Percentiles rank a stretch among this genome's conserved stretches.
Evolutionary conservation across 2,797 vertebrate genomes (phyloP).

Genomic region (Enteromius radiatus): DNA sequence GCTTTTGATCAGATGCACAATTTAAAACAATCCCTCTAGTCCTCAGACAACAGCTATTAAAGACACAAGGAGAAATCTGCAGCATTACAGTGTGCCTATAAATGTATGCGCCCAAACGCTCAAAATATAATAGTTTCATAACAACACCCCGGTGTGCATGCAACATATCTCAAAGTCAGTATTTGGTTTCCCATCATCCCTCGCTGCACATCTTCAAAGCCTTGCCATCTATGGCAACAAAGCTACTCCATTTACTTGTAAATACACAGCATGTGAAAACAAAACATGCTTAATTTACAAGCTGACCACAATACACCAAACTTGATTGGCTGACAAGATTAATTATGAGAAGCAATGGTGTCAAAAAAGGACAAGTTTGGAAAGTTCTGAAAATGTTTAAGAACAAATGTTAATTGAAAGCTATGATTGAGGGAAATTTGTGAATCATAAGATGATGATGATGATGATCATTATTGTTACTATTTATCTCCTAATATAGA

Average conservation of each 20-base stretch:
- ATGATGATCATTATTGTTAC: neutral
- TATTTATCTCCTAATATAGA: neutral
- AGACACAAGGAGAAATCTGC: neutral
- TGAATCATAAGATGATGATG: neutral
- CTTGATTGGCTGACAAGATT: neutral
- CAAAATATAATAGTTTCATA: conserved; percentile 2
- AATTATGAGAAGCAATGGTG: neutral
- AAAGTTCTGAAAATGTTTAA: too few relatives aligned
- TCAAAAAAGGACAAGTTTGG: too few relatives aligned
- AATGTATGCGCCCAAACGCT: neutral
- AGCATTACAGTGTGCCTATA: neutral
- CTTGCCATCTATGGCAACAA: neutral
- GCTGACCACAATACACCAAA: neutral
- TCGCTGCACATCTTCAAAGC: neutral
- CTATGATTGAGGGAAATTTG: neutral
- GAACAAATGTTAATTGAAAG: neutral
- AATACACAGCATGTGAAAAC: neutral
- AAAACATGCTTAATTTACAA: conserved; percentile 12
- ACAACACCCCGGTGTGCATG: conserved; percentile 5
- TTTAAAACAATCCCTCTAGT: conserved; percentile 23
- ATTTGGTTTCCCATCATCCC: neutral
- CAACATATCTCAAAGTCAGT: conserved; percentile 3
- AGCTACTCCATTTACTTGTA: neutral
- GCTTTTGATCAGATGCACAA: conserved; percentile 49
- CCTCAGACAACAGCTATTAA: neutral